Base-by-base conservation (phyloP, 2,888 invertebrate genomes). In the Halictus quadricinctus region DNA sequence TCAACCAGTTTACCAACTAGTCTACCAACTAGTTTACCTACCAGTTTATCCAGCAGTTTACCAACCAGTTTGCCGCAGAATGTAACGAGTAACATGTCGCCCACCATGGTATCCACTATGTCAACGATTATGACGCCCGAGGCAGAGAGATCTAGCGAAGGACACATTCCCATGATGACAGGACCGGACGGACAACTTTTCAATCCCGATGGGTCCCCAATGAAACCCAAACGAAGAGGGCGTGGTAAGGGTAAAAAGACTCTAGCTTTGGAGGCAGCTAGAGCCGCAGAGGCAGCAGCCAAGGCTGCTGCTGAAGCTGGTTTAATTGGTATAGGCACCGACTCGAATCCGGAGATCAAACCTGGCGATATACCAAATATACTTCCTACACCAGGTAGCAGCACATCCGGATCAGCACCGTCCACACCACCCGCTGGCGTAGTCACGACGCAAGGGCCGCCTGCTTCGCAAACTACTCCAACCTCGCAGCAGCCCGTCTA, bases 251-350 rank as follows among this genome's bases (percentile, higher is more conserved):
- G 95, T 54, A 95, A 95, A 88, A 95, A 94, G 85, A 94, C 94
- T 18, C 89, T 95, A 50, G 95, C 94, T 5, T 76, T 94, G 89
- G 95, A 95, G 77, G 94, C 94, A 6, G 94, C 94, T 13, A 91
- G 95, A 90, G 95, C 95, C 54, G 96, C 95, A 83, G 96, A 95
- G 89, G 96, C 93, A 82, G 96, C 94, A 83, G 96, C 93, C 0
- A 94, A 93, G 75, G 92, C 90, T 15, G 91, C 92, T 72, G 95
- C 95, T 79, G 96, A 95, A 88, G 88, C 79, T 43, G 89, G 91
- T 29, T 83, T 92, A 77, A 79, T 93, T 54, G 91, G 93, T 36
- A 91, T 93, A 84, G 92, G 93, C 72, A 93, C 92, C 7, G 94
- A 94, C 72, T 91, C 92, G 18, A 93, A 93, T 84, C 90, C 93